Evolutionary conservation across 2,888 invertebrate genomes (phyloP).

Genomic region (Rhaphigaster nebulosa): DNA sequence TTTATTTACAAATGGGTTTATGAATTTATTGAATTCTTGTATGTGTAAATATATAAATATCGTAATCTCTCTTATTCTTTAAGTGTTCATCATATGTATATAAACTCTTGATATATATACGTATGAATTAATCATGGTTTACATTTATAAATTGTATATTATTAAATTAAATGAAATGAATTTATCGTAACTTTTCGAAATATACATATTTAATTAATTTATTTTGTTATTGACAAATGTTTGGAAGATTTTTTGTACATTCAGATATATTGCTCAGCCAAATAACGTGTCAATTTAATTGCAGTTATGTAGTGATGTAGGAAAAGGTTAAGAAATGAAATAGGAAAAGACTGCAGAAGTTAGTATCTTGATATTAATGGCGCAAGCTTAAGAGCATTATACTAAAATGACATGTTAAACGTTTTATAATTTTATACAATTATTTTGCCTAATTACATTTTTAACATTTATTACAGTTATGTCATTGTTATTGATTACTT

Average conservation of each 20-base stretch:
- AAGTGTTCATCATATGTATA: slow-evolving; percentile 62
- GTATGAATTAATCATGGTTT: slow-evolving; percentile 59
- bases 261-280: slow-evolving; percentile 63
- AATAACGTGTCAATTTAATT: slow-evolving; percentile 64
- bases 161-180: slow-evolving; percentile 60
- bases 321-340: slow-evolving; percentile 51
- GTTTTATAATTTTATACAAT: slow-evolving; percentile 43
- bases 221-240: slow-evolving; percentile 60
- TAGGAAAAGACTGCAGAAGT: slow-evolving; percentile 56
- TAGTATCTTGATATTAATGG: slow-evolving; percentile 53
- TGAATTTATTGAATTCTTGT: slow-evolving; percentile 62
- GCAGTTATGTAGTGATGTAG: slow-evolving; percentile 62
- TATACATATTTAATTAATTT: slow-evolving; percentile 61
- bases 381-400: slow-evolving; percentile 53
- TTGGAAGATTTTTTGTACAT: slow-evolving; percentile 60
- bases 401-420: slow-evolving; percentile 26
- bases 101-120: slow-evolving; percentile 61
- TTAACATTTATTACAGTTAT: slow-evolving; percentile 36
- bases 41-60: slow-evolving; percentile 64
- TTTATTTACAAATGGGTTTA: slow-evolving; percentile 63
- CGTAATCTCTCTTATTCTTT: slow-evolving; percentile 64
- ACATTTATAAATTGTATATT: slow-evolving; percentile 60
- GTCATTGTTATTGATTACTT: not conserved
- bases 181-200: slow-evolving; percentile 60
- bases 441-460: slow-evolving; percentile 38